These are phyloP conservation scores for Dolomedes plantarius DNA, from an alignment of 2,888 invertebrate species.

Conservation along the genomic window DNA sequence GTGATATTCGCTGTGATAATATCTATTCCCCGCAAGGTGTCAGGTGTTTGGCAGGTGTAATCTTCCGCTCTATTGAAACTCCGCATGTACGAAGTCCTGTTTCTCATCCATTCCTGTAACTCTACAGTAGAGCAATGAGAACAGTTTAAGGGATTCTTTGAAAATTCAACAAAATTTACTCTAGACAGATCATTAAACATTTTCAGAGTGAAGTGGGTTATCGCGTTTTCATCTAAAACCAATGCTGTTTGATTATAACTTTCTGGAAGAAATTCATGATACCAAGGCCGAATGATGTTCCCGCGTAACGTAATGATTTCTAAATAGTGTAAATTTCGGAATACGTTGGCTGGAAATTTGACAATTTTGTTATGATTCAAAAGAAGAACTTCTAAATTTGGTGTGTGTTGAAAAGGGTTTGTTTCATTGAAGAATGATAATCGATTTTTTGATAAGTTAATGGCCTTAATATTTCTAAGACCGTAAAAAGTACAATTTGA, in stretches of 20 bases:
- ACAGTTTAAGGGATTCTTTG: slow-evolving; percentile 34
- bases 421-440: neutral
- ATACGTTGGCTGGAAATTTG: neutral
- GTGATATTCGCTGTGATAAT: neutral
- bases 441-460: neutral
- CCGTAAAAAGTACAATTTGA: slow-evolving; percentile 30
- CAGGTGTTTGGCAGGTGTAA: slow-evolving; percentile 11
- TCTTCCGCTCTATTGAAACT: neutral
- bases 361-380: slow-evolving; percentile 28
- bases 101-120: slow-evolving; percentile 34
- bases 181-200: slow-evolving; percentile 45
- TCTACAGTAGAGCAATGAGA: slow-evolving; percentile 21
- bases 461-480: neutral
- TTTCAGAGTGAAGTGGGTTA: slow-evolving; percentile 20
- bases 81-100: neutral
- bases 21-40: neutral
- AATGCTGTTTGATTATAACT: neutral
- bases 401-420: slow-evolving; percentile 15
- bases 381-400: slow-evolving; percentile 1
- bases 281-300: slow-evolving; percentile 37
- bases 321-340: slow-evolving; percentile 5
- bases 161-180: slow-evolving; percentile 17
- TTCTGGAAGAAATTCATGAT: neutral
- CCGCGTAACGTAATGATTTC: neutral
- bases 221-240: neutral